These are phyloP conservation scores for Lasaia peninsularis DNA, from an alignment of 1,140 invertebrate genomes.

Conservation along the genomic window DNA sequence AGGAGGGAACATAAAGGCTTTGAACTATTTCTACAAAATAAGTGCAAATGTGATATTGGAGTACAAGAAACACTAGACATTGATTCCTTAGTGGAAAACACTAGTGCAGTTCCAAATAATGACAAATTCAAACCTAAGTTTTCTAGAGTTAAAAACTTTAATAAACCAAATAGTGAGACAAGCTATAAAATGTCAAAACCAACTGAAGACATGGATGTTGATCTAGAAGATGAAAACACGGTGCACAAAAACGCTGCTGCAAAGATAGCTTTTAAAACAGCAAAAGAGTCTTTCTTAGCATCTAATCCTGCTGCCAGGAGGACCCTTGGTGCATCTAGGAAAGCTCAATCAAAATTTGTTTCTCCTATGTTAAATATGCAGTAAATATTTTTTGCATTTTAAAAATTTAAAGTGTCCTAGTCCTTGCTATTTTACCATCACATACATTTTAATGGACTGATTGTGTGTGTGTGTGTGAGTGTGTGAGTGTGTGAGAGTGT, in stretches of 20 bases:
- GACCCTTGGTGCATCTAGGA: slow-evolving; percentile 57
- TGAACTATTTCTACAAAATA: slow-evolving; percentile 32
- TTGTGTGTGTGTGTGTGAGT: no score
- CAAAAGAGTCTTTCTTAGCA: slow-evolving; percentile 52
- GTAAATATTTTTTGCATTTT: slow-evolving; percentile 39
- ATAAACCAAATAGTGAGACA: slow-evolving; percentile 7
- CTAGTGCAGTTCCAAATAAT: neutral
- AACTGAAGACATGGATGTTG: slow-evolving; percentile 20
- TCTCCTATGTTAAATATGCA: slow-evolving; percentile 63
- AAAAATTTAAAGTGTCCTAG: no score
- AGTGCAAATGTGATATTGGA: slow-evolving; percentile 42
- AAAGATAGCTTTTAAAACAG: slow-evolving; percentile 66
- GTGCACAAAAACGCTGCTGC: slow-evolving; percentile 57
- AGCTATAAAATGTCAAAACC: slow-evolving; percentile 13
- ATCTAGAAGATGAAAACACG: slow-evolving; percentile 48
- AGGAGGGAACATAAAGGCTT: slow-evolving; percentile 22
- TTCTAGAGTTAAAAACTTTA: slow-evolving; percentile 6
- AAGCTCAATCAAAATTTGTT: slow-evolving; percentile 64
- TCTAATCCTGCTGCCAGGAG: slow-evolving; percentile 60
- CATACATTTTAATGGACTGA: no score
- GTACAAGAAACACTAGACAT: neutral
- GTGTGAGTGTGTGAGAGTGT: no score
- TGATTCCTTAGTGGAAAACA: neutral
- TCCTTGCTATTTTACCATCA: no score
- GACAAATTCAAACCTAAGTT: slow-evolving; percentile 12